Base-by-base conservation (phyloP, 2,888 invertebrate species). In the Glyphotaelius pellucidus region DNA sequence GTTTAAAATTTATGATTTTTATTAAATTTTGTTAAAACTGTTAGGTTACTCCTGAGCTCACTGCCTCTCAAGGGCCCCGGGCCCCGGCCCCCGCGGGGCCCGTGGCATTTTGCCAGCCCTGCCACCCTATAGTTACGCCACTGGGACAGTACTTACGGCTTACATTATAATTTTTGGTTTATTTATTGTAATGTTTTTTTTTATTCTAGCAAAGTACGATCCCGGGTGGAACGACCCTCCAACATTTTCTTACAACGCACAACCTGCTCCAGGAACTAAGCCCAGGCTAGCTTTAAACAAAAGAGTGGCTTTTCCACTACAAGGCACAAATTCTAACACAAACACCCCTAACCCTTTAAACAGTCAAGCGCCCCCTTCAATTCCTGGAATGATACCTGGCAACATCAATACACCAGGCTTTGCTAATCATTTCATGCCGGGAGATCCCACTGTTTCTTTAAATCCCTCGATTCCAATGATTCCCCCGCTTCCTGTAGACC, bases 161-260 rank as follows among this genome's bases (percentile, higher is more conserved):
- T 52, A 19, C 19, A 4, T 5, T 52, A 52, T 52, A 2, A 14
- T 52, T 19, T 52, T 52, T 52, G 14, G 7, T 19, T 25, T 67
- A 67, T n/a, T 67, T n/a, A 67, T 25, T 67, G 19, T 67, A 25
- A 15, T 47, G 14, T 25, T 25, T 67, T 3, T 67, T 25, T 67
- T 67, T 67, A 25, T 67, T 90, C 84, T 94, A 96, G 96, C 94
- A 14, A 94, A 95, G 15, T 96, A 95, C 93, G 96, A 96, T 94
- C 96, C 96, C 80, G 96, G 96, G 12, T 97, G 96, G 96, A 97
- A 97, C 93, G 96, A 97, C 94, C 96, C 96, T 9, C 96, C 96
- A 1, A 95, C 95, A 92, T 95, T 96, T 91, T 95, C 96, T 0
- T 96, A 96, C 93, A 96, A 95, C 89, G 94, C 95, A 3, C 95